Conservation (phyloP, 2,888 invertebrate genomes). For the Pycnomerus fuliginosus region DNA sequence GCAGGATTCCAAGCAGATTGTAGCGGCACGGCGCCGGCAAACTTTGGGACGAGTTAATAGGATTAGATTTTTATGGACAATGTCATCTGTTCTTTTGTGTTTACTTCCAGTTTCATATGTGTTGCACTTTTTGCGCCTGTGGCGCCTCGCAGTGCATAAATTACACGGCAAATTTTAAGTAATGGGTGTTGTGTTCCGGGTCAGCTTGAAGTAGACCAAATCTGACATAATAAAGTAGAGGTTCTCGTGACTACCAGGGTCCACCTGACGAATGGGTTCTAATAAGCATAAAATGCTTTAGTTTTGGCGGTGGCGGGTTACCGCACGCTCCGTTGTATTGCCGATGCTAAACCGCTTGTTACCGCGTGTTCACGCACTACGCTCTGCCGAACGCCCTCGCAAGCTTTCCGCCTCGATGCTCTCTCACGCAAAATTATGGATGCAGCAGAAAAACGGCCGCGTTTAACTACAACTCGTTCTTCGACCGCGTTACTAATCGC, state of each 20-base stretch:
- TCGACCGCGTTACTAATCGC: too few relatives aligned
- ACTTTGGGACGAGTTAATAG: slow-evolving; percentile 49
- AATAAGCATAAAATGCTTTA: slow-evolving; percentile 34
- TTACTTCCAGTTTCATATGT: slow-evolving; percentile 43
- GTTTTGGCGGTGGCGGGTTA: slow-evolving; percentile 29
- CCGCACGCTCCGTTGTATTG: slow-evolving; percentile 26
- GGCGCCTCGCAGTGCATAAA: slow-evolving; percentile 17
- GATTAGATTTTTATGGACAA: slow-evolving; percentile 54
- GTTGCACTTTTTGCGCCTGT: background rate
- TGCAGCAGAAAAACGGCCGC: slow-evolving; percentile 35
- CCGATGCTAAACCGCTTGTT: slow-evolving; percentile 41
- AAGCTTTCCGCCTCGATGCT: slow-evolving; percentile 36
- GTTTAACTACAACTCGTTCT: too few relatives aligned
- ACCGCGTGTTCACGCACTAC: slow-evolving; percentile 41
- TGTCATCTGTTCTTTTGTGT: slow-evolving; percentile 50
- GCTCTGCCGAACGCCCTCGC: slow-evolving; percentile 35
- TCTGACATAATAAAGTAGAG: slow-evolving; percentile 21
- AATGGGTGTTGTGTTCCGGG: slow-evolving; percentile 21
- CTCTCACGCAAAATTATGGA: slow-evolving; percentile 36
- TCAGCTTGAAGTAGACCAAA: slow-evolving; percentile 3
- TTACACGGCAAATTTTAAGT: slow-evolving; percentile 20
- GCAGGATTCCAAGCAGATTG: slow-evolving; percentile 31
- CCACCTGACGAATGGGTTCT: slow-evolving; percentile 20
- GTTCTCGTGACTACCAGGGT: slow-evolving; percentile 23
- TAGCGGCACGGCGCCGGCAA: slow-evolving; percentile 42